Conservation (phyloP, 1,140 invertebrate species). For the Amphibalanus amphitrite region DNA sequence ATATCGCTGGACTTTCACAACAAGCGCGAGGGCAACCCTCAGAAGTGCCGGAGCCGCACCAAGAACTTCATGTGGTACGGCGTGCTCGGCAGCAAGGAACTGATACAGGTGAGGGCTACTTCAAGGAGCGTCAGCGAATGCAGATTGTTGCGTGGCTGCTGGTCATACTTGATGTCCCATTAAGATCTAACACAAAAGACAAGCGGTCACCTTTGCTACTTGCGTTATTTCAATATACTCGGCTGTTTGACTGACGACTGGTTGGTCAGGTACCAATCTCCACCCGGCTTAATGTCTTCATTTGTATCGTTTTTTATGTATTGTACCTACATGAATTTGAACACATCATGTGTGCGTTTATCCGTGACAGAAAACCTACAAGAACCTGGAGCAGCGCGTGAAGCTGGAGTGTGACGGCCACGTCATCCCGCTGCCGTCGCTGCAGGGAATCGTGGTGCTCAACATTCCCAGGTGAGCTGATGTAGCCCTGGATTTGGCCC, state of each 20-base stretch:
- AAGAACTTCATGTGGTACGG: constrained; percentile 97
- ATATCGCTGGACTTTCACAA: constrained; percentile 96
- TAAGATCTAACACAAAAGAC: too few relatives aligned
- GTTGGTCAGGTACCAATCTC: too few relatives aligned
- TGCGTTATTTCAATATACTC: too few relatives aligned
- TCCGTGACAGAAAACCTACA: constrained; percentile 49
- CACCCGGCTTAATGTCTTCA: too few relatives aligned
- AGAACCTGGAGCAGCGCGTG: constrained; percentile 88
- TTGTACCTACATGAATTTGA: too few relatives aligned
- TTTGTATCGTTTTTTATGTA: too few relatives aligned
- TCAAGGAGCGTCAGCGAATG: too few relatives aligned
- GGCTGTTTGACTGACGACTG: too few relatives aligned
- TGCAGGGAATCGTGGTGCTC: constrained; percentile 91
- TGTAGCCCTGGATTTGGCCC: neutral
- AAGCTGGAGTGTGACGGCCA: constrained; percentile 84
- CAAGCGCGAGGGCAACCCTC: constrained; percentile 91
- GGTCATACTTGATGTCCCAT: too few relatives aligned
- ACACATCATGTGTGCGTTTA: too few relatives aligned
- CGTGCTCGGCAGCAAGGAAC: constrained; percentile 80
- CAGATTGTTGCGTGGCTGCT: too few relatives aligned
- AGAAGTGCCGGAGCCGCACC: constrained; percentile 83
- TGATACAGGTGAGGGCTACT: constrained; percentile 21
- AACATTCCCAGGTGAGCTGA: constrained; percentile 70
- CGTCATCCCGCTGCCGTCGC: constrained; percentile 70
- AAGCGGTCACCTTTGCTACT: too few relatives aligned